A percentile compares a stretch with the other conserved stretches of the same genome.
Conservation (phyloP, 2,113 vertebrate species). For the Vombatus ursinus region DNA sequence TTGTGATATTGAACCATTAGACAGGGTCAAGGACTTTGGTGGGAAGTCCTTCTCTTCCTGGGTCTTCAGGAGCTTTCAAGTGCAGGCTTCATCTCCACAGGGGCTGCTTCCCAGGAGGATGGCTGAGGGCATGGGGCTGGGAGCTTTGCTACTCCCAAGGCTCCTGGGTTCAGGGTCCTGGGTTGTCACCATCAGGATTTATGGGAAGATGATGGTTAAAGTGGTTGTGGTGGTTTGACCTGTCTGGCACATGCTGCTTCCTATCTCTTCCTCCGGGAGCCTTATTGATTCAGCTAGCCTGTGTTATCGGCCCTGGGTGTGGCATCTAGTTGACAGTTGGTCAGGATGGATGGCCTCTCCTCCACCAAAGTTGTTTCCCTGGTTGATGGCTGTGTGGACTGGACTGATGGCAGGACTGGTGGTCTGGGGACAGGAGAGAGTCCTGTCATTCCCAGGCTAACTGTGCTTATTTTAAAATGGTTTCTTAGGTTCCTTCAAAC, state of each 20-base stretch:
- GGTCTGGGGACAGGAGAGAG: background rate
- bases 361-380: background rate
- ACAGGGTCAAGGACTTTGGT: background rate
- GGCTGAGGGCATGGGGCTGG: background rate
- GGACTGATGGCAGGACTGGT: background rate
- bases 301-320: background rate
- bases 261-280: background rate
- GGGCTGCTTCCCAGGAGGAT: background rate
- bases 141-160: background rate
- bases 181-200: background rate
- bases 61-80: background rate
- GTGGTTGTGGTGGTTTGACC: background rate
- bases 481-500: background rate
- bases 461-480: background rate
- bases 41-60: background rate
- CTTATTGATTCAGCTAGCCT: background rate
- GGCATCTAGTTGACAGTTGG: background rate
- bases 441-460: background rate
- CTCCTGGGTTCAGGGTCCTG: background rate
- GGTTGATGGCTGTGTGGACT: background rate
- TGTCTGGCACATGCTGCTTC: background rate
- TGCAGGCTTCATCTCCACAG: background rate
- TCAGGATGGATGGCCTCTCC: background rate
- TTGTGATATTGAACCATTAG: background rate
- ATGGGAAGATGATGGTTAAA: background rate